Evolutionary conservation across 2,888 invertebrate species (phyloP).

Genomic region (Morpho helenor): DNA sequence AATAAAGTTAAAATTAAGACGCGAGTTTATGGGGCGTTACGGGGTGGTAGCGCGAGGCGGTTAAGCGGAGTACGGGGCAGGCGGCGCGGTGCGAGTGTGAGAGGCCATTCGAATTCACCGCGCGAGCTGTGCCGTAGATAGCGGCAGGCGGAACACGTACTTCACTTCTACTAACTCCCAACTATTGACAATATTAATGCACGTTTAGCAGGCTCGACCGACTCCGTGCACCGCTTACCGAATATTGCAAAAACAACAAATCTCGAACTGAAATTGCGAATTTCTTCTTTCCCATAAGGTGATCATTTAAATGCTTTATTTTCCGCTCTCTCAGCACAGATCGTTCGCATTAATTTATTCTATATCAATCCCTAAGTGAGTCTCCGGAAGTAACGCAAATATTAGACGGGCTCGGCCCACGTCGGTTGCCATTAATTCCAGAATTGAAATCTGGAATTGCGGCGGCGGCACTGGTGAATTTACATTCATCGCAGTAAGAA

Average conservation of each 20-base stretch:
- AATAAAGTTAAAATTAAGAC: slow-evolving; percentile 80
- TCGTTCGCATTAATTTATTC: slow-evolving; percentile 71
- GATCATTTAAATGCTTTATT: slow-evolving; percentile 26
- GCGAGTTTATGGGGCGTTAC: slow-evolving; percentile 78
- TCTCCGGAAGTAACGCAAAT: slow-evolving; percentile 76
- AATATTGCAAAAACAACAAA: slow-evolving; percentile 47
- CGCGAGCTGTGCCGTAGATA: slow-evolving; percentile 75
- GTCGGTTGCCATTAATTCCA: slow-evolving; percentile 75
- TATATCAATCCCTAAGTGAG: slow-evolving; percentile 68
- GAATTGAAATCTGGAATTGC: slow-evolving; percentile 79
- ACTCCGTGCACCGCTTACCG: slow-evolving; percentile 58
- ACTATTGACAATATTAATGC: slow-evolving; percentile 80
- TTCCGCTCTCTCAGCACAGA: slow-evolving; percentile 25
- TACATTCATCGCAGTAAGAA: slow-evolving; percentile 79
- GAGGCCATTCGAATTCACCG: slow-evolving; percentile 75
- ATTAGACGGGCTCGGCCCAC: slow-evolving; percentile 73
- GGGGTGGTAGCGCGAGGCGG: slow-evolving; percentile 60
- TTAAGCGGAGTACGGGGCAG: slow-evolving; percentile 26
- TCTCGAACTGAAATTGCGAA: slow-evolving; percentile 19
- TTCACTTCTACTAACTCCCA: slow-evolving; percentile 77
- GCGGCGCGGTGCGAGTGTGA: slow-evolving; percentile 46
- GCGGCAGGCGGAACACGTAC: slow-evolving; percentile 79
- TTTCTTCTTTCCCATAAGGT: not conserved
- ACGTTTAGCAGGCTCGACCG: slow-evolving; percentile 74
- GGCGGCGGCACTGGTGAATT: slow-evolving; percentile 71